Percentiles rank a stretch among this genome's conserved stretches.
Conservation (phyloP, 2,113 vertebrate species). For the Hemichromis elongatus region DNA sequence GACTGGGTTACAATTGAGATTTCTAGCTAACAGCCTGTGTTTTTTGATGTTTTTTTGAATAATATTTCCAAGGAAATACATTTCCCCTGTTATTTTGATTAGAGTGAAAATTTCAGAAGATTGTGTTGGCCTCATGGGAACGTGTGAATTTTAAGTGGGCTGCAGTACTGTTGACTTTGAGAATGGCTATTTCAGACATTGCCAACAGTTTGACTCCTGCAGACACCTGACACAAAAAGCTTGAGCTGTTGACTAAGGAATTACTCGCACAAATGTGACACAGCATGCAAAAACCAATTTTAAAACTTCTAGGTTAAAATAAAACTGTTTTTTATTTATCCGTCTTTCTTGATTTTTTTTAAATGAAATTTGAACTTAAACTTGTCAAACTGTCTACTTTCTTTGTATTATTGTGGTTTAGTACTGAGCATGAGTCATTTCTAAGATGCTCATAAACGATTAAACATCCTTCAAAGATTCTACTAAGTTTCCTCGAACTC, state of each 20-base stretch:
- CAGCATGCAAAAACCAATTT: not conserved
- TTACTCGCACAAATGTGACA: not conserved
- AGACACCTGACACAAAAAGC: not conserved
- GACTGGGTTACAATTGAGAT: not conserved
- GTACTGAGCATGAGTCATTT: not conserved
- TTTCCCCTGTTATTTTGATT: not conserved
- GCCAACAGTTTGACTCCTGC: not conserved
- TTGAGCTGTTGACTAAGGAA: not conserved
- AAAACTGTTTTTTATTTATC: not conserved
- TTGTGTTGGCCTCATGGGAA: fast-evolving
- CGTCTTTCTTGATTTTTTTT: not conserved
- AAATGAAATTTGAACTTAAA: not conserved
- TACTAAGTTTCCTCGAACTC: not conserved
- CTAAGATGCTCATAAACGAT: not conserved
- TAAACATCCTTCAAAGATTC: not conserved
- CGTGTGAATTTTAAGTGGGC: not conserved
- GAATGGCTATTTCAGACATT: not conserved
- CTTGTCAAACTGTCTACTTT: not conserved
- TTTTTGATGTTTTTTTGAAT: not conserved
- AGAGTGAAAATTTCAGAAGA: not conserved
- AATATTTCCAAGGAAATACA: not conserved
- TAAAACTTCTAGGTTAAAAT: not conserved
- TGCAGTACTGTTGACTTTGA: not conserved
- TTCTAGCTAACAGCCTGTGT: not conserved
- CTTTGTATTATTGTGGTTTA: not conserved